Conservation (phyloP, 1,140 invertebrate genomes). For the Chironomus striatipennis region DNA sequence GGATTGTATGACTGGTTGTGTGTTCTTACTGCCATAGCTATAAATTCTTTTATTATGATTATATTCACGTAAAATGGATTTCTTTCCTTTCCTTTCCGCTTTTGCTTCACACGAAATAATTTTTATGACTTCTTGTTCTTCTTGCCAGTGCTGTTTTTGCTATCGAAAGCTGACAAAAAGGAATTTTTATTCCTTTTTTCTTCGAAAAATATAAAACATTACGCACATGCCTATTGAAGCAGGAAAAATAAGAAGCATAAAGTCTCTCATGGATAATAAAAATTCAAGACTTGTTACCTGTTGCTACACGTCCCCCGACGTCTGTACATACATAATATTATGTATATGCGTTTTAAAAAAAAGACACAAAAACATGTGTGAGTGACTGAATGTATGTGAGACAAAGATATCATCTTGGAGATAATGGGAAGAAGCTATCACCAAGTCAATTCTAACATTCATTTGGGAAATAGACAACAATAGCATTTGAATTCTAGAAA, state of each 20-base stretch:
- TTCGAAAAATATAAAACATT: neutral
- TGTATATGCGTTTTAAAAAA: neutral
- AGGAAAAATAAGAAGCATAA: neutral
- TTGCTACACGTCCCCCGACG: neutral
- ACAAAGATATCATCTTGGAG: too few relatives aligned
- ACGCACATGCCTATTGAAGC: constrained; percentile 11
- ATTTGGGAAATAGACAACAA: neutral
- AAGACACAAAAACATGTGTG: neutral
- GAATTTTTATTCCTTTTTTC: too few relatives aligned
- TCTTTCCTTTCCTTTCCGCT: constrained; percentile 23
- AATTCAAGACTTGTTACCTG: constrained; percentile 3
- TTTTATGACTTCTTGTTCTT: neutral
- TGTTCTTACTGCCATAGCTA: too few relatives aligned
- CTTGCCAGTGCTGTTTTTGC: too few relatives aligned
- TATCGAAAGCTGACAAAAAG: too few relatives aligned
- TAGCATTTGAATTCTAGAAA: neutral
- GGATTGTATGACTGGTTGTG: too few relatives aligned
- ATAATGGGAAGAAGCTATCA: neutral
- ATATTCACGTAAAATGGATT: constrained; percentile 23
- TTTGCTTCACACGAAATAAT: neutral
- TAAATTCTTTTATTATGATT: neutral
- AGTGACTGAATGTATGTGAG: too few relatives aligned
- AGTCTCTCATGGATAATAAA: neutral
- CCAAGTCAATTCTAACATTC: neutral
- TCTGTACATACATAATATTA: neutral